A percentile compares a stretch with the other conserved stretches of the same genome.
These are phyloP conservation scores for Phymatocera aterrima DNA, from an alignment of 2,888 invertebrate species.

Conservation along the genomic window DNA sequence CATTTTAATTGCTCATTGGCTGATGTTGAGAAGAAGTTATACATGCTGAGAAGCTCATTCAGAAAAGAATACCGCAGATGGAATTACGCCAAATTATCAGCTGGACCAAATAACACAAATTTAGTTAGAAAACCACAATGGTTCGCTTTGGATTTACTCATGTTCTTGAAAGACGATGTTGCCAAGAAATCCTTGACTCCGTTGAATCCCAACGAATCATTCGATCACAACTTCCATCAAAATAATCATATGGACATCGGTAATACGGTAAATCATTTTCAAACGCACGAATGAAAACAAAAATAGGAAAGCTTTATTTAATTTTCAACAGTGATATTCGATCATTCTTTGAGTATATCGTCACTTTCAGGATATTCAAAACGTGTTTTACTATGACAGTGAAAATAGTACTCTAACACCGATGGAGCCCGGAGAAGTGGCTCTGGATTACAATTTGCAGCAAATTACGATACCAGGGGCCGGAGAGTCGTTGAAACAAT, in stretches of 20 bases:
- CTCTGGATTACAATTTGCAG: slow-evolving; percentile 45
- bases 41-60: slow-evolving; percentile 47
- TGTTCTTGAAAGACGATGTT: slow-evolving; percentile 48
- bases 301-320: not conserved
- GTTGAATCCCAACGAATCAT: slow-evolving; percentile 26
- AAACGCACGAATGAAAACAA: not conserved
- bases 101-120: slow-evolving; percentile 39
- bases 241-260: slow-evolving; percentile 25
- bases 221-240: slow-evolving; percentile 21
- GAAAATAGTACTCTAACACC: slow-evolving; percentile 46
- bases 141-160: slow-evolving; percentile 46
- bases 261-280: slow-evolving; percentile 25
- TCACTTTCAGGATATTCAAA: slow-evolving; percentile 43
- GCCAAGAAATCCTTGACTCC: slow-evolving; percentile 38
- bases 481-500: slow-evolving; percentile 25
- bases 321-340: not conserved
- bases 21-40: slow-evolving; percentile 46
- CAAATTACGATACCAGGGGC: slow-evolving; percentile 25
- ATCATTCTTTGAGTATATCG: too few species aligned
- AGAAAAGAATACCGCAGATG: slow-evolving; percentile 45
- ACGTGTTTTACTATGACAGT: slow-evolving; percentile 47
- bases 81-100: slow-evolving; percentile 45
- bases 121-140: slow-evolving; percentile 46
- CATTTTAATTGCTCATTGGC: slow-evolving; percentile 45
- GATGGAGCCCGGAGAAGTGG: slow-evolving; percentile 45